phyloP scores from a whole-genome alignment of 2,797 vertebrate species.

The Danio jaintianensis region DNA sequence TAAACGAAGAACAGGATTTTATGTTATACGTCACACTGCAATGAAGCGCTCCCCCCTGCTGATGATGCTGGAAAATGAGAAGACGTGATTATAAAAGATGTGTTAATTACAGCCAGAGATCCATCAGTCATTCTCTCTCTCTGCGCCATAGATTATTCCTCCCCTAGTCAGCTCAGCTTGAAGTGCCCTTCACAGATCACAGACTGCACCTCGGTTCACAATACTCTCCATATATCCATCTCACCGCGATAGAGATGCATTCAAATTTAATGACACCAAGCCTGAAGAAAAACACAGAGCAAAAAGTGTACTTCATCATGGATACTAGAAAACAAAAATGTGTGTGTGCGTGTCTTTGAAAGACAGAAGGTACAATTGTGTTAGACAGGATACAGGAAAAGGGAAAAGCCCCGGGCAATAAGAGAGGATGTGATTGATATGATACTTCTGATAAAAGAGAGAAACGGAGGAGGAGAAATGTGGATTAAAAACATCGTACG shows the following conservation, averaged over 20 bases:
- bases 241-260: constrained; percentile 53
- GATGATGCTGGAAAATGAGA: constrained; percentile 42
- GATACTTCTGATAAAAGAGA: constrained; percentile 34
- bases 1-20: background rate
- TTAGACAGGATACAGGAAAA: constrained; percentile 1
- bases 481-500: background rate
- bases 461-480: background rate
- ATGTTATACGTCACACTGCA: constrained; percentile 59
- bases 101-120: constrained; percentile 71
- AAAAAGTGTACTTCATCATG: constrained; percentile 53
- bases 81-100: constrained; percentile 56
- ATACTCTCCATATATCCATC: constrained; percentile 39
- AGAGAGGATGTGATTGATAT: constrained; percentile 43
- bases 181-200: constrained; percentile 74
- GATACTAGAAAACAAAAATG: constrained; percentile 38
- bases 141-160: constrained; percentile 71
- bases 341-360: background rate
- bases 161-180: constrained; percentile 60
- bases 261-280: constrained; percentile 51
- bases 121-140: constrained; percentile 68
- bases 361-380: constrained; percentile 3
- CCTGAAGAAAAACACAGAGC: constrained; percentile 39
- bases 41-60: constrained; percentile 55
- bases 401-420: constrained; percentile 20
- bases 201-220: constrained; percentile 57